phyloP scores from a whole-genome alignment of 2,113 vertebrate genomes.

The Scopus umbretta region DNA sequence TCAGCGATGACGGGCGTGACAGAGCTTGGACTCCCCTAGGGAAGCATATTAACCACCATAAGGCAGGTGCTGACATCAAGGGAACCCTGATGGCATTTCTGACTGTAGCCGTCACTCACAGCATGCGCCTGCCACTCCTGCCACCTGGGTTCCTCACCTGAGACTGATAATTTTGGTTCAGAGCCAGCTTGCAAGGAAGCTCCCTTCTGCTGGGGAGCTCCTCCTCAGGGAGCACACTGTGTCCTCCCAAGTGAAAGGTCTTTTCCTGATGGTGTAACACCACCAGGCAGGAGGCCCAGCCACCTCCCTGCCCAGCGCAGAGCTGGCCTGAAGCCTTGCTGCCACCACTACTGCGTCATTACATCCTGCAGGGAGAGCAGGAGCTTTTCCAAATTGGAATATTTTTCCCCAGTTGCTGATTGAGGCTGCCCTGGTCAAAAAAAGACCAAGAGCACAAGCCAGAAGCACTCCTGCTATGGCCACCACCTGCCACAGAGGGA shows the following conservation, averaged over 20 bases:
- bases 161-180: background rate
- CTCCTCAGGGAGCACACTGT: background rate
- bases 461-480: background rate
- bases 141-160: background rate
- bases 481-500: background rate
- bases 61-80: background rate
- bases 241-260: background rate
- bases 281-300: background rate
- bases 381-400: background rate
- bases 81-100: background rate
- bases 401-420: background rate
- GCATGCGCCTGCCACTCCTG: background rate
- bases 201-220: background rate
- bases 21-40: background rate
- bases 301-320: background rate
- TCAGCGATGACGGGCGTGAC: fast-evolving
- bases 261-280: background rate
- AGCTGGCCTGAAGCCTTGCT: background rate
- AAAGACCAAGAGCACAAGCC: background rate
- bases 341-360: background rate
- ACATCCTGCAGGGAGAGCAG: background rate
- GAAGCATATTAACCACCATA: background rate
- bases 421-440: background rate
- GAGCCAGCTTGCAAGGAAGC: background rate
- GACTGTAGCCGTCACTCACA: background rate